A percentile compares a stretch with the other conserved stretches of the same genome.
phyloP scores from a whole-genome alignment of 2,113 vertebrate genomes.

The Vombatus ursinus region DNA sequence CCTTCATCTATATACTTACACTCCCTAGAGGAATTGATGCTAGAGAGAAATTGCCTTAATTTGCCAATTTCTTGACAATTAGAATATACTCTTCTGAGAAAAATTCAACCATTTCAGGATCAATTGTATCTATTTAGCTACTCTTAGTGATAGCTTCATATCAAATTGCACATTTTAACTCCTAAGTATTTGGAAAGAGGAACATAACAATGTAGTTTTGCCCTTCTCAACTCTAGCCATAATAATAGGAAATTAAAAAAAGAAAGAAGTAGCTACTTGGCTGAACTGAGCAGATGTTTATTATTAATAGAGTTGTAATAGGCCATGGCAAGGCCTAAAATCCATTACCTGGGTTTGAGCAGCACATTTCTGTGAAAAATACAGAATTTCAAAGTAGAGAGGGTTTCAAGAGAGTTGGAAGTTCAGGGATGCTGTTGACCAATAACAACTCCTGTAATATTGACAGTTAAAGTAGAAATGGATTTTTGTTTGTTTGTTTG shows the following conservation, averaged over 20 bases:
- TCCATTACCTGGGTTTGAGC: neutral
- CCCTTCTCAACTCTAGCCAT: neutral
- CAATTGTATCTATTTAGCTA: neutral
- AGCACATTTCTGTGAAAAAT: too few species aligned
- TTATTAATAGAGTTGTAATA: neutral
- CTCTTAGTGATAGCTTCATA: neutral
- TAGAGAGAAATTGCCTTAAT: neutral
- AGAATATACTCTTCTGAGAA: neutral
- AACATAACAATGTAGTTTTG: neutral
- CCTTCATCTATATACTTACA: neutral
- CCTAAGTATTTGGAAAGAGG: neutral
- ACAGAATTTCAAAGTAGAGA: too few species aligned
- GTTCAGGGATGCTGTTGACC: too few species aligned
- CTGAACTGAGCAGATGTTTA: neutral
- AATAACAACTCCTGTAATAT: too few species aligned
- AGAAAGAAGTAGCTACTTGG: neutral
- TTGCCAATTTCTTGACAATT: neutral
- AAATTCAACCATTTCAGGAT: neutral
- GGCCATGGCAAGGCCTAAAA: neutral
- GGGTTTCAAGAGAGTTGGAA: too few species aligned
- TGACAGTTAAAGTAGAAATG: too few species aligned
- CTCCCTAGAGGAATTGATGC: neutral
- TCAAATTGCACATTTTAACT: neutral
- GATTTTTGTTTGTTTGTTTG: too few species aligned
- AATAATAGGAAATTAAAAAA: neutral